A percentile compares a stretch with the other conserved stretches of the same genome.
Evolutionary conservation across 2,797 vertebrate genomes (phyloP).

Genomic region (Hippoglossus hippoglossus): DNA sequence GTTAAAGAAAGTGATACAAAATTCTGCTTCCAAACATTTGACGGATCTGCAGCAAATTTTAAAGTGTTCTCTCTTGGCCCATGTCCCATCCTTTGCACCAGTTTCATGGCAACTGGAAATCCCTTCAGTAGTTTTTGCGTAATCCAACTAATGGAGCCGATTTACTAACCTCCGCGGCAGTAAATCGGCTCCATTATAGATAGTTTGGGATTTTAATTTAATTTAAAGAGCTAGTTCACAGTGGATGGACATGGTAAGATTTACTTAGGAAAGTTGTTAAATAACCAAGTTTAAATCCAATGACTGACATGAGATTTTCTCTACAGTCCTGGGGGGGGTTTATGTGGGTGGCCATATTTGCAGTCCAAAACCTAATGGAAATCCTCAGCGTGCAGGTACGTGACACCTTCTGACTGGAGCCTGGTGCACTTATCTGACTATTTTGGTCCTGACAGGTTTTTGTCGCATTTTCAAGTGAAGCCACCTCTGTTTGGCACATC

Average conservation of each 20-base stretch:
- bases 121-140: no score
- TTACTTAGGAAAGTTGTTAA: not conserved
- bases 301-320: constrained; percentile 2
- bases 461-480: not conserved
- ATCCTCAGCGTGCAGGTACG: not conserved
- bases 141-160: no score
- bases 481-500: not conserved
- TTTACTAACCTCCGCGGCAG: no score
- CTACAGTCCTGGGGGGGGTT: not conserved
- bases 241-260: not conserved
- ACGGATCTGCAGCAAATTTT: no score
- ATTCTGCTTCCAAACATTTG: no score
- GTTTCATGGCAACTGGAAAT: no score
- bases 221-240: not conserved
- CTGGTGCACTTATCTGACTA: not conserved
- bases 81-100: no score
- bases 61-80: no score
- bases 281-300: not conserved
- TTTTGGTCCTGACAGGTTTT: not conserved
- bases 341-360: not conserved
- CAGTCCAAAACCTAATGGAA: constrained; percentile 8
- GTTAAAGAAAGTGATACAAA: no score
- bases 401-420: constrained; percentile 4
- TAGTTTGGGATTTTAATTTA: no score
- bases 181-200: no score